These are phyloP conservation scores for Caenorhabditis angaria DNA, from an alignment of 2,888 invertebrate species.

Conservation along the genomic window DNA sequence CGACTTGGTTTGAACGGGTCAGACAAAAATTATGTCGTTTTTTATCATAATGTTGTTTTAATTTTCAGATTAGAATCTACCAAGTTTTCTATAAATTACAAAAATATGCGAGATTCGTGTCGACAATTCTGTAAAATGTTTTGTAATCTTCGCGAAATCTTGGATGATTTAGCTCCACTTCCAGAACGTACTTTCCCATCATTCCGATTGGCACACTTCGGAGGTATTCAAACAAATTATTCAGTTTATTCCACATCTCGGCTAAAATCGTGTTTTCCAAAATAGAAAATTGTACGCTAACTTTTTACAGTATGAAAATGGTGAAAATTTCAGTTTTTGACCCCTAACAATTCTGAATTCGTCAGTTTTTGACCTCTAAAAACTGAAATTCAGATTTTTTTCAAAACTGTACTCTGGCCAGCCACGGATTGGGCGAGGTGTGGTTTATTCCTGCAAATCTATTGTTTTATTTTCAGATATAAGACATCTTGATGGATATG, in stretches of 20 bases:
- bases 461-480: slow-evolving; percentile 11
- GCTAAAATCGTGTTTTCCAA: no score
- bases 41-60: background rate
- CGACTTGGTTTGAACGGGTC: slow-evolving; percentile 18
- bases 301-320: no score
- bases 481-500: slow-evolving; percentile 7
- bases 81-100: slow-evolving; percentile 15
- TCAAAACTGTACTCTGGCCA: no score
- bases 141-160: slow-evolving; percentile 7
- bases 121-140: slow-evolving; percentile 28
- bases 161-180: slow-evolving; percentile 8
- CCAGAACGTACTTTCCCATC: slow-evolving; percentile 20
- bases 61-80: background rate
- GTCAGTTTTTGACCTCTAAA: no score
- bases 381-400: no score
- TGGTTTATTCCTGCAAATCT: background rate
- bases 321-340: no score
- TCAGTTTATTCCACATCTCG: no score
- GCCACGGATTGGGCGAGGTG: no score
- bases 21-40: background rate
- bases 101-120: slow-evolving; percentile 17
- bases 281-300: no score
- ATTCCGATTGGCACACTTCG: slow-evolving; percentile 19
- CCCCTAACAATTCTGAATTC: no score
- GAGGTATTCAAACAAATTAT: slow-evolving; percentile 7